phyloP scores from a whole-genome alignment of 2,797 vertebrate genomes.

The Hirundo rustica region DNA sequence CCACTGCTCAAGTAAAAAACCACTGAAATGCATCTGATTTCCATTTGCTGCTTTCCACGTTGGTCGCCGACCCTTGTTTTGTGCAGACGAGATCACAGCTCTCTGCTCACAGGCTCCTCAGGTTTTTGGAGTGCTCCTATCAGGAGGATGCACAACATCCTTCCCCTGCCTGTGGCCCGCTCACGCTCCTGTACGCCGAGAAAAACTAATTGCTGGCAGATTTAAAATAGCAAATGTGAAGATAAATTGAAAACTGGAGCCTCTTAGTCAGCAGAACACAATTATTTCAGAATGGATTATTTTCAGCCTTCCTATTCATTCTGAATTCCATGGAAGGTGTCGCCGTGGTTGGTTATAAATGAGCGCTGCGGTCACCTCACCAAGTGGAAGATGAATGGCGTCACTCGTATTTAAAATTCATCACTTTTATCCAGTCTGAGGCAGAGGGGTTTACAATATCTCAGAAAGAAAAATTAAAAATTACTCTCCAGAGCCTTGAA shows the following conservation, averaged over 20 bases:
- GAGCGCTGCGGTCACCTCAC: background rate
- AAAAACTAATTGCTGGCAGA: background rate
- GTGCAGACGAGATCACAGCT: background rate
- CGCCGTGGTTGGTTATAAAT: background rate
- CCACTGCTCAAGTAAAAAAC: too few species aligned
- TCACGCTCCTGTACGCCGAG: accelerated
- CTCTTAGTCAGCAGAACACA: background rate
- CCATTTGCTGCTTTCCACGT: accelerated
- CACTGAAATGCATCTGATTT: background rate
- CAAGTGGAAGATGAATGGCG: background rate
- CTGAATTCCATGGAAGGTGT: background rate
- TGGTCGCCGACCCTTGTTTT: accelerated
- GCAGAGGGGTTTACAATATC: background rate
- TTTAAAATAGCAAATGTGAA: background rate
- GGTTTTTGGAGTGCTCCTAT: accelerated
- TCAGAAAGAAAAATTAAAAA: background rate
- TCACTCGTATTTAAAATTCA: background rate
- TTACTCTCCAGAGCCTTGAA: background rate
- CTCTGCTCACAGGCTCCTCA: too few species aligned
- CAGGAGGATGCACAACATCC: background rate
- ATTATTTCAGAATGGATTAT: background rate
- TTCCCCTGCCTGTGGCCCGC: background rate
- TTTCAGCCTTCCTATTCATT: background rate
- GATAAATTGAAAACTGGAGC: background rate
- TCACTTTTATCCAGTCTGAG: background rate